Conservation (phyloP, 1,140 invertebrate genomes). For the Holcopasites calliopsidis region DNA sequence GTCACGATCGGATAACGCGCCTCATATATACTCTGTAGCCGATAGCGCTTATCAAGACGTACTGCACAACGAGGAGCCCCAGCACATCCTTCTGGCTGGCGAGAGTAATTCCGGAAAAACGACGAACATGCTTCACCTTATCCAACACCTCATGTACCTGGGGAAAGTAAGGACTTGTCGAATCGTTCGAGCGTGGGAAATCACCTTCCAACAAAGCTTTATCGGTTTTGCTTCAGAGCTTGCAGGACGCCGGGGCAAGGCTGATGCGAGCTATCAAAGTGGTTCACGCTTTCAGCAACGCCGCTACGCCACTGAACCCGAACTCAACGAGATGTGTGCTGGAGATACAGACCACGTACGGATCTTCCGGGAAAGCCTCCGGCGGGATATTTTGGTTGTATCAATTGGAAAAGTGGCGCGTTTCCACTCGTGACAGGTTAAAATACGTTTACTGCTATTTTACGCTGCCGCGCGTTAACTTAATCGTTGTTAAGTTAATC, state of each 20-base stretch:
- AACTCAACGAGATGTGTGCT: constrained; percentile 92
- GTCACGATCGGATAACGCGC: constrained; percentile 92
- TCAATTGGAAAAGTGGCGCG: constrained; percentile 92
- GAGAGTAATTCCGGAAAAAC: constrained; percentile 93
- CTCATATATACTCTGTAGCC: constrained; percentile 93
- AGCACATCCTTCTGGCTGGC: constrained; percentile 90
- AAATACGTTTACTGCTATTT: constrained; percentile 31
- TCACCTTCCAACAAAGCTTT: background rate
- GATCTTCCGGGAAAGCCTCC: constrained; percentile 90
- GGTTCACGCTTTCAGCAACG: constrained; percentile 91
- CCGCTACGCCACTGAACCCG: constrained; percentile 90
- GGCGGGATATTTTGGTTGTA: constrained; percentile 92
- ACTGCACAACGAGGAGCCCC: constrained; percentile 89
- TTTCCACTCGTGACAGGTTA: constrained; percentile 90
- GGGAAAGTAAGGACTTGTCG: constrained; percentile 77
- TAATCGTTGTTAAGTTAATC: background rate
- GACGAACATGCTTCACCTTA: constrained; percentile 85
- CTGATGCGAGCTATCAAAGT: constrained; percentile 87
- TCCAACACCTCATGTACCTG: constrained; percentile 88
- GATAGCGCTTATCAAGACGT: constrained; percentile 93
- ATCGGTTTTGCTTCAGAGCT: constrained; percentile 67
- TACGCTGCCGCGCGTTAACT: background rate
- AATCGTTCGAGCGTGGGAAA: background rate
- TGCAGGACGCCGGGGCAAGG: constrained; percentile 83
- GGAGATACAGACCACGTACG: constrained; percentile 92